Conservation (phyloP, 2,113 vertebrate species). For the Otis tarda region DNA sequence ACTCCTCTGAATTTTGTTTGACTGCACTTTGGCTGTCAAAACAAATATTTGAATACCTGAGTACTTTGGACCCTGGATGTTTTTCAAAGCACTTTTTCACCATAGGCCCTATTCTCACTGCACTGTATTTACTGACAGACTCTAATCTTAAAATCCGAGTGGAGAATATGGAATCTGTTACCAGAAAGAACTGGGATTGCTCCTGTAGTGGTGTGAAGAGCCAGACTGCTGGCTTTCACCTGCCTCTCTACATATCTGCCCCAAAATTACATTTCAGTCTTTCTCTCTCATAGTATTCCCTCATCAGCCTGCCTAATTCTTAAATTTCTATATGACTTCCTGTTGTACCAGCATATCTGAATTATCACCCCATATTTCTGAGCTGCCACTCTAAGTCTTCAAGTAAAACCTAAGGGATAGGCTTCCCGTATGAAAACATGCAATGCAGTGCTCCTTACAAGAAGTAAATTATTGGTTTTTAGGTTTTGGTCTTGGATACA, state of each 20-base stretch:
- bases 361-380: background rate
- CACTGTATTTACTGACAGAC: background rate
- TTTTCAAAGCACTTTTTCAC: background rate
- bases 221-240: background rate
- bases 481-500: background rate
- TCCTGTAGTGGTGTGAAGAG: background rate
- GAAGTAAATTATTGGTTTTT: background rate
- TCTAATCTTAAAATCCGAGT: background rate
- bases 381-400: background rate
- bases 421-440: background rate
- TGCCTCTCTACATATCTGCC: background rate
- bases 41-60: background rate
- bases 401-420: background rate
- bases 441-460: background rate
- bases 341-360: background rate
- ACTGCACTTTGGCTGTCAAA: background rate
- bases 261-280: background rate
- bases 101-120: rapidly evolving
- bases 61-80: background rate
- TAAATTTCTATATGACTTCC: background rate
- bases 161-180: background rate
- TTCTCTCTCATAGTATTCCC: background rate
- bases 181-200: background rate
- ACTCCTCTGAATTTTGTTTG: background rate
- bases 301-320: background rate